phyloP scores from a whole-genome alignment of 2,113 vertebrate genomes.

The Muntiacus reevesi region DNA sequence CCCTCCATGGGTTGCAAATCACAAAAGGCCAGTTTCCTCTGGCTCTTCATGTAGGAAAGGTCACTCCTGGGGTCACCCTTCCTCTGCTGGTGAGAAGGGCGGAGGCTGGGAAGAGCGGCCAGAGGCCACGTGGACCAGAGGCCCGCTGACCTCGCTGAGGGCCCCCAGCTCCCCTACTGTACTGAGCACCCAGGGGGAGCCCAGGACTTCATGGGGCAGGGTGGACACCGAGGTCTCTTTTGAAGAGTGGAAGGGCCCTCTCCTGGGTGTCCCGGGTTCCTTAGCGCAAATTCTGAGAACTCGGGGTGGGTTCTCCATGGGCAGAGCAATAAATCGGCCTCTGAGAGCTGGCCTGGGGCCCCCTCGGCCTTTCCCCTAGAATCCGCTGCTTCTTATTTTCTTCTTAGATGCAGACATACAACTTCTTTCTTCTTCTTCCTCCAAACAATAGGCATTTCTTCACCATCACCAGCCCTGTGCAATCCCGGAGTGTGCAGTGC shows the following conservation, averaged over 20 bases:
- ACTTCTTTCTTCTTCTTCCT: background rate
- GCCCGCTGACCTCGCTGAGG: background rate
- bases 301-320: fast-evolving
- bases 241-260: background rate
- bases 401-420: fast-evolving
- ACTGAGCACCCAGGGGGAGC: background rate
- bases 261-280: background rate
- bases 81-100: background rate
- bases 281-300: background rate
- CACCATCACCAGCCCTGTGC: background rate
- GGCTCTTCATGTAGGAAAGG: background rate
- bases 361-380: background rate
- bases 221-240: background rate
- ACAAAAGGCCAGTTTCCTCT: fast-evolving
- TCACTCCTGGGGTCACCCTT: fast-evolving
- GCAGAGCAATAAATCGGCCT: fast-evolving
- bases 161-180: too few species aligned
- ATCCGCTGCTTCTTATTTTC: background rate
- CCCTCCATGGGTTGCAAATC: background rate
- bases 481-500: too few species aligned
- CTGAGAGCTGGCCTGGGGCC: background rate
- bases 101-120: background rate
- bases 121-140: background rate
- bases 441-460: background rate
- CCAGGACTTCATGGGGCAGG: background rate